Percentiles rank a stretch among this genome's conserved stretches.
These are phyloP conservation scores for Melitaea athalia DNA, from an alignment of 2,888 invertebrate species.

Conservation along the genomic window DNA sequence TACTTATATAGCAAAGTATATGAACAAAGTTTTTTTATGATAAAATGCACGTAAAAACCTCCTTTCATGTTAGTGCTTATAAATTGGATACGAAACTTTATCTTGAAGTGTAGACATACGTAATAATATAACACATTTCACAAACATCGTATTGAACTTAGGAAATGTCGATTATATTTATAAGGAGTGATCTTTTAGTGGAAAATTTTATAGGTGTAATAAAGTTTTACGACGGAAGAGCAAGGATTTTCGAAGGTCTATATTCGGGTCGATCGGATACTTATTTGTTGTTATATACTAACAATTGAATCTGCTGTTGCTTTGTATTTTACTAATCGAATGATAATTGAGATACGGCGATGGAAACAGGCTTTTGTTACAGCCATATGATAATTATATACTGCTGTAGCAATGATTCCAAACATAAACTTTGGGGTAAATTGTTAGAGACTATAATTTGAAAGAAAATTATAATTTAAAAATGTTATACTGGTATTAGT, in stretches of 20 bases:
- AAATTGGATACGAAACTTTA: slow-evolving; percentile 10
- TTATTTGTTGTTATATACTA: slow-evolving; percentile 21
- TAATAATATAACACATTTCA: slow-evolving; percentile 8
- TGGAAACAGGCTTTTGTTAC: background rate
- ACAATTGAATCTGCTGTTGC: background rate
- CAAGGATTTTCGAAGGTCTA: slow-evolving; percentile 60
- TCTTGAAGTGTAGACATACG: background rate
- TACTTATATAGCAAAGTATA: background rate
- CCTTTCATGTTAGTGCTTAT: background rate
- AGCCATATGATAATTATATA: background rate
- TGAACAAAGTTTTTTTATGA: background rate
- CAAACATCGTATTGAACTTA: slow-evolving; percentile 19
- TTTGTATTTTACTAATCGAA: background rate
- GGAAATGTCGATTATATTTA: slow-evolving; percentile 44
- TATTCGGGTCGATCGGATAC: slow-evolving; percentile 68
- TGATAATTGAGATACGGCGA: background rate
- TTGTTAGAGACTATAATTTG: too few species aligned
- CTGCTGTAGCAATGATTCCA: background rate
- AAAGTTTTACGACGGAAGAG: slow-evolving; percentile 67
- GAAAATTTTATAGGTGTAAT: slow-evolving; percentile 61
- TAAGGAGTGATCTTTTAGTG: slow-evolving; percentile 63
- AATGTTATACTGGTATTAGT: too few species aligned
- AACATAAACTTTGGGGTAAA: too few species aligned
- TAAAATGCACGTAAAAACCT: background rate
- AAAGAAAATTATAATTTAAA: too few species aligned